These are phyloP conservation scores for Tipula helvola DNA, from an alignment of 2,888 invertebrate genomes.

Conservation along the genomic window DNA sequence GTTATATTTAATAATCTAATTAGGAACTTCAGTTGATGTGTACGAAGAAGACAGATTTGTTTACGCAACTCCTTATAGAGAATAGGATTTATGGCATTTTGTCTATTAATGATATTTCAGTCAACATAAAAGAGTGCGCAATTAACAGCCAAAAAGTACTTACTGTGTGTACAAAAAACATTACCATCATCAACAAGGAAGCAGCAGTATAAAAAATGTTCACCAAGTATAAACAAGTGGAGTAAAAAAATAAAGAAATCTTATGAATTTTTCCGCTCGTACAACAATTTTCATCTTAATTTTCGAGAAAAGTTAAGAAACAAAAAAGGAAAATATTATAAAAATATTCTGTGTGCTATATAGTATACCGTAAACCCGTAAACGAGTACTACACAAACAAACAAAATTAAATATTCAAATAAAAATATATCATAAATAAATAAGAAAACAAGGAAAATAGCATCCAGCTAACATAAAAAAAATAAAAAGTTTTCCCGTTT, in stretches of 20 bases:
- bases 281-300: not conserved
- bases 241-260: not conserved
- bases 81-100: not conserved
- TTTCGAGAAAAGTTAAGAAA: not conserved
- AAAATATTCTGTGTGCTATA: not conserved
- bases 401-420: not conserved
- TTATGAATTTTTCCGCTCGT: not conserved
- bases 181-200: not conserved
- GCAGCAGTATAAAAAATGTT: not conserved
- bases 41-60: not conserved
- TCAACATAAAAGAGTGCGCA: not conserved
- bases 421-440: constrained; percentile 4
- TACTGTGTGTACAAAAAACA: not conserved
- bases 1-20: not conserved
- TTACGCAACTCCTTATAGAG: not conserved
- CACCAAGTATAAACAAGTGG: not conserved
- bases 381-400: not conserved
- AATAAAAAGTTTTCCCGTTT: not conserved
- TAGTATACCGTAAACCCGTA: not conserved
- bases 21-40: not conserved
- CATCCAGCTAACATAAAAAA: not conserved
- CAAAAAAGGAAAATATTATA: not conserved
- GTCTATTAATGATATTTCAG: not conserved
- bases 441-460: not conserved
- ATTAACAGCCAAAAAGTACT: not conserved